Conservation (phyloP, 2,113 vertebrate species). For the Bostrychus sinensis region DNA sequence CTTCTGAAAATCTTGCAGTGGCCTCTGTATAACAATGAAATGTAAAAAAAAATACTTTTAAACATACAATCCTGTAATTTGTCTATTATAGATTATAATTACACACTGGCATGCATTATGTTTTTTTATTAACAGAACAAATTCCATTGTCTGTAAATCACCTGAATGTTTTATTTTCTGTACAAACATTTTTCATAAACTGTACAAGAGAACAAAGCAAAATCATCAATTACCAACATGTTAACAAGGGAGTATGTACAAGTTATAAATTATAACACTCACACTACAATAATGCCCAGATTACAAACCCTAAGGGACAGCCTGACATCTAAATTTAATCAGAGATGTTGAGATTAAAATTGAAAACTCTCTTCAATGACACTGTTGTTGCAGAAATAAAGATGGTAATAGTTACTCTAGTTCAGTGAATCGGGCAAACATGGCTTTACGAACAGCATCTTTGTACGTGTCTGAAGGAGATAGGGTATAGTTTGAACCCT, state of each 20-base stretch:
- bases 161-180: constrained; percentile 76
- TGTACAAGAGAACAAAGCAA: constrained; percentile 73
- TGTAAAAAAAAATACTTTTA: no score
- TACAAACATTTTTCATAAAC: constrained; percentile 80
- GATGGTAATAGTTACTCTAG: constrained; percentile 82
- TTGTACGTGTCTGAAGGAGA: constrained; percentile 95
- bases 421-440: constrained; percentile 98
- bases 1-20: no score
- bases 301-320: not conserved
- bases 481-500: constrained; percentile 92
- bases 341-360: no score
- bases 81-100: no score
- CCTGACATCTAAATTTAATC: not conserved
- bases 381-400: constrained; percentile 7
- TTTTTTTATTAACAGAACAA: not conserved
- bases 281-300: constrained; percentile 13
- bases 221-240: constrained; percentile 18
- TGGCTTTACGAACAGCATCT: constrained; percentile 97
- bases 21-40: no score
- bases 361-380: not conserved
- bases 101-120: not conserved
- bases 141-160: constrained; percentile 14
- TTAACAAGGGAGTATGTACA: constrained; percentile 67
- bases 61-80: no score
- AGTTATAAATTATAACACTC: constrained; percentile 66